These are phyloP conservation scores for Epinotia brunnichana DNA, from an alignment of 2,888 invertebrate species.

Conservation along the genomic window DNA sequence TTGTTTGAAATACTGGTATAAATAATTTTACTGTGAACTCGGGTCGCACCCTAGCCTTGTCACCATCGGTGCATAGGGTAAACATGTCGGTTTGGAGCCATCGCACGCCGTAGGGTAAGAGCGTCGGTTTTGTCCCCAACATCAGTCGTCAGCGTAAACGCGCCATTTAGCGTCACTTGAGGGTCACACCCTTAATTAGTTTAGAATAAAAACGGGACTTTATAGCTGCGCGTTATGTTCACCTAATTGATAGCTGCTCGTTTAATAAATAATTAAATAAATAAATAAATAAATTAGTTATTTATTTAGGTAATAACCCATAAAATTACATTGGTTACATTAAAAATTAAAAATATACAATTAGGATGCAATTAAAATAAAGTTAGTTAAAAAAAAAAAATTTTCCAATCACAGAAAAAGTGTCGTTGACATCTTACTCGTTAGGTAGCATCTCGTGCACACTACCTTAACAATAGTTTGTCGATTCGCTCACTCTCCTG, in stretches of 20 bases:
- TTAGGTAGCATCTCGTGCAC: too few relatives aligned
- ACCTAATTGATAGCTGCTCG: constrained; percentile 64
- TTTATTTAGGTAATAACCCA: too few relatives aligned
- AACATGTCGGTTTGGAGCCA: constrained; percentile 31
- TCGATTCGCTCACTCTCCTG: too few relatives aligned
- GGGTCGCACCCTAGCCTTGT: constrained; percentile 3
- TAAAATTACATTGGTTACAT: too few relatives aligned
- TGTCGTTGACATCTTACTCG: too few relatives aligned
- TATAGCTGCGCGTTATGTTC: constrained; percentile 70
- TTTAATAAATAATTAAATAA: too few relatives aligned
- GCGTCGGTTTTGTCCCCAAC: constrained; percentile 30
- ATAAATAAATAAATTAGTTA: too few relatives aligned
- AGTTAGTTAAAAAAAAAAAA: too few relatives aligned
- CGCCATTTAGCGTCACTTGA: constrained; percentile 54
- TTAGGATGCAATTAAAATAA: too few relatives aligned
- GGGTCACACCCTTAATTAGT: constrained; percentile 74
- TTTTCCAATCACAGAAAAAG: too few relatives aligned
- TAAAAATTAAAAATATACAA: too few relatives aligned
- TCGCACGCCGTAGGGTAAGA: constrained; percentile 43
- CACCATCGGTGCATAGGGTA: constrained; percentile 28
- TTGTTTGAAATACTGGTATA: constrained; percentile 5
- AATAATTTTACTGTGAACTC: background rate
- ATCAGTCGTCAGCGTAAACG: constrained; percentile 26
- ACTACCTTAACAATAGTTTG: too few relatives aligned
- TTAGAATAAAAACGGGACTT: constrained; percentile 70